Evolutionary conservation across 2,113 vertebrate species (phyloP), one percentile per base, ranked within the genome.

Genomic region (Pluvianellus socialis): DNA sequence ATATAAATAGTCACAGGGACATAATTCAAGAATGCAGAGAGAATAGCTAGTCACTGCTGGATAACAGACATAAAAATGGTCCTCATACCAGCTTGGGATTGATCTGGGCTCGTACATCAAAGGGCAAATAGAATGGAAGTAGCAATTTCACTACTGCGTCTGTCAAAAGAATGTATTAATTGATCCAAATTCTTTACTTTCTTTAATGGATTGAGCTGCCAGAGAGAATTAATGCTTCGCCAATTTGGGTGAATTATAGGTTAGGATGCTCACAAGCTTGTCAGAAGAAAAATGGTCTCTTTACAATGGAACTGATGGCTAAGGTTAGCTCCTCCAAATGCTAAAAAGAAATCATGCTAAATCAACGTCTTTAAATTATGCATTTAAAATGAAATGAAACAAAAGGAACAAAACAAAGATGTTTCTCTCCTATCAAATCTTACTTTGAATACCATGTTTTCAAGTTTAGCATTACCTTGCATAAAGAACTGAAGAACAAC

Each of bases 151-250:
- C 94, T 94, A 90, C 87, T 58, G 67, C 1, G 0, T 94, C 93
- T 96, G 96, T 97, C 93, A 96, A 79, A 95, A 86, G 24, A 95
- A 95, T 73, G 90, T 94, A 95, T 96, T 95, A 97, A 97, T 97
- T 97, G 96, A 96, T 96, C 85, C 79, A 93, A 93, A 93, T 95
- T 94, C 92, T 92, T 90, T 90, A 80, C 93, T 79, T n/a, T 94
- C 93, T 95, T 86, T 93, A 97, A 95, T 92, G 92, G 94, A 96
- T 93, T 96, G 93, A 97, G 93, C 90, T 96, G 94, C 85, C 96
- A 96, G 67, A 79, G 85, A 93, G 85, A 94, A 96, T 95, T 96
- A 95, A 97, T 97, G 93, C 85, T 75, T 96, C 81, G 50, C 79
- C 90, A 50, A 94, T 96, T 90, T 96, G 62, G 58, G 63, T 96